Base-by-base conservation (phyloP, 2,113 vertebrate species). In the Seriola rivoliana region DNA sequence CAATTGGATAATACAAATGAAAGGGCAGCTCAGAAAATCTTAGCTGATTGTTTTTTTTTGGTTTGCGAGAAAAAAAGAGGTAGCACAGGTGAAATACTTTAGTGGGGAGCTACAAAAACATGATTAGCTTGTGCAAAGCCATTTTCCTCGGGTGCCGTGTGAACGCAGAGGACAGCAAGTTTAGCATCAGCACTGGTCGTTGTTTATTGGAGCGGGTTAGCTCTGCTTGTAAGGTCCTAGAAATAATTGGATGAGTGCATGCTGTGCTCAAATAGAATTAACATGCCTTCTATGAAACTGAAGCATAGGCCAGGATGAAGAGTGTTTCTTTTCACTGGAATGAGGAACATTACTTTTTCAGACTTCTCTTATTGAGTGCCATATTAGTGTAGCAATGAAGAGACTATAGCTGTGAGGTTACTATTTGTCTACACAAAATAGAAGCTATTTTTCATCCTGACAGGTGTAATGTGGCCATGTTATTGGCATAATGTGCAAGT, bases 361-460 rank as follows among this genome's bases (percentile, higher is more conserved):
- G 21, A 25, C 66, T 54, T 63, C 64, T n/a, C 55, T 76, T 25
- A 83, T 55, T 75, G 83, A 82, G 78, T 46, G 62, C 52, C 81
- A 29, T 85, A 81, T 82, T 84, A 88, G 72, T 60, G 59, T 34
- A 38, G 86, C 85, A 66, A 79, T 84, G 67, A 91, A 75, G 34
- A 86, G 29, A 68, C 77, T 46, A 16, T 32, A 50, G 73, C 81
- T 50, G 46, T 58, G 72, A 69, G 66, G 66, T 85, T 65, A 63
- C 74, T 69, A 76, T 86, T 90, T 89, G 79, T 87, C 85, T 58
- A 63, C 75, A 81, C 68, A 54, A 90, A 91, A 79, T 50, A 69
- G 85, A 84, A 69, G 44, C 82, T 64, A 88, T 93, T 87, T 88
- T 76, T 89, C 83, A 66, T 80, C 78, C 80, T 71, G 78, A 90